Percentiles rank a stretch among this genome's conserved stretches.
phyloP scores from a whole-genome alignment of 2,113 vertebrate genomes.

The Otolemur garnettii region DNA sequence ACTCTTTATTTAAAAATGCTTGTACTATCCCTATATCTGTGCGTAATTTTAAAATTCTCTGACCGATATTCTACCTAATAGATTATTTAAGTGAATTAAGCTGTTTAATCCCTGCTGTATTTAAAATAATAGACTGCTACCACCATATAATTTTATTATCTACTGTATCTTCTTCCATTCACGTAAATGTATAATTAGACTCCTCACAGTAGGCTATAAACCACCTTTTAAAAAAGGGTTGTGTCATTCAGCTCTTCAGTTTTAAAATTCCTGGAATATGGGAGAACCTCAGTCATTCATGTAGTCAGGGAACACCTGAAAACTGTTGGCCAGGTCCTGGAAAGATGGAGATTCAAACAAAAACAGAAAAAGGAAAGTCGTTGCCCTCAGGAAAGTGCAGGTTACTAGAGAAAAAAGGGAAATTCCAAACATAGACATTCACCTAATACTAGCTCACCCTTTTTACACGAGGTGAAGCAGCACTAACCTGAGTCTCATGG shows the following conservation, averaged over 20 bases:
- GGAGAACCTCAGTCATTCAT: background rate
- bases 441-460: background rate
- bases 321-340: background rate
- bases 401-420: background rate
- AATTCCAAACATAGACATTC: background rate
- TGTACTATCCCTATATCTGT: background rate
- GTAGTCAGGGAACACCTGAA: background rate
- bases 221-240: background rate
- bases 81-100: slow-evolving; percentile 42
- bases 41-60: background rate
- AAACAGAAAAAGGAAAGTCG: background rate
- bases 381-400: background rate
- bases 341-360: background rate
- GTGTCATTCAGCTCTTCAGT: background rate
- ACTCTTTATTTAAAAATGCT: background rate
- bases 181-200: slow-evolving; percentile 46
- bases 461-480: background rate
- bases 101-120: background rate
- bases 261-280: background rate
- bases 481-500: background rate
- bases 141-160: slow-evolving; percentile 18
- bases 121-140: slow-evolving; percentile 50
- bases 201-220: background rate
- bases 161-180: background rate
- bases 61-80: background rate